Evolutionary conservation across 2,888 invertebrate genomes (phyloP).

Genomic region (Oithona nana): DNA sequence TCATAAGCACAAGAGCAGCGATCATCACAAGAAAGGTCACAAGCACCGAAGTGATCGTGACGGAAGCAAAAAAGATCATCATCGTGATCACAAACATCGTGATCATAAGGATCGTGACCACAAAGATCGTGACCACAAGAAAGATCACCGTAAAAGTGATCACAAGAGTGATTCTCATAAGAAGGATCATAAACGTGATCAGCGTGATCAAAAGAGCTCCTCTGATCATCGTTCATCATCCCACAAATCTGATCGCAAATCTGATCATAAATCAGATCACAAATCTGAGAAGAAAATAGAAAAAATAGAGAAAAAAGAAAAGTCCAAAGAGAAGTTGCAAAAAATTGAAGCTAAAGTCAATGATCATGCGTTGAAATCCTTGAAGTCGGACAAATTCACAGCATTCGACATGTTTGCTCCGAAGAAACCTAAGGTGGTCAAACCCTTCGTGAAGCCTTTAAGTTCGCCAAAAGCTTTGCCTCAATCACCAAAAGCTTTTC

Average conservation of each 20-base stretch:
- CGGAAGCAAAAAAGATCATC: neutral
- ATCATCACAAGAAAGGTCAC: neutral
- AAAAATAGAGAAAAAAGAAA: slow-evolving; percentile 5
- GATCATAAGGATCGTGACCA: neutral
- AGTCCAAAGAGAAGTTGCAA: slow-evolving; percentile 3
- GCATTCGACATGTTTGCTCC: slow-evolving; percentile 13
- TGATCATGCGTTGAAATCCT: neutral
- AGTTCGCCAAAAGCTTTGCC: neutral
- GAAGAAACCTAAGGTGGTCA: slow-evolving; percentile 1
- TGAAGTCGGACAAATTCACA: slow-evolving; percentile 10
- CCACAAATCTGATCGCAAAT: neutral
- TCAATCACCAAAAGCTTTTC: neutral
- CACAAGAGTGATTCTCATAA: neutral
- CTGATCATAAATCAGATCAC: neutral
- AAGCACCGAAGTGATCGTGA: neutral
- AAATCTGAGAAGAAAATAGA: neutral
- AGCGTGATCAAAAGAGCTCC: neutral
- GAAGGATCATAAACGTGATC: neutral
- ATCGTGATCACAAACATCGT: neutral
- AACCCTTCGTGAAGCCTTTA: neutral
- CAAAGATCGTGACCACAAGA: neutral
- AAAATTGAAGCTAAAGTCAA: slow-evolving; percentile 13
- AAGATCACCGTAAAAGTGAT: neutral
- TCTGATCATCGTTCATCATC: neutral
- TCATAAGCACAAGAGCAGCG: neutral